phyloP scores from a whole-genome alignment of 2,888 invertebrate genomes.

The Heliconius aoede region DNA sequence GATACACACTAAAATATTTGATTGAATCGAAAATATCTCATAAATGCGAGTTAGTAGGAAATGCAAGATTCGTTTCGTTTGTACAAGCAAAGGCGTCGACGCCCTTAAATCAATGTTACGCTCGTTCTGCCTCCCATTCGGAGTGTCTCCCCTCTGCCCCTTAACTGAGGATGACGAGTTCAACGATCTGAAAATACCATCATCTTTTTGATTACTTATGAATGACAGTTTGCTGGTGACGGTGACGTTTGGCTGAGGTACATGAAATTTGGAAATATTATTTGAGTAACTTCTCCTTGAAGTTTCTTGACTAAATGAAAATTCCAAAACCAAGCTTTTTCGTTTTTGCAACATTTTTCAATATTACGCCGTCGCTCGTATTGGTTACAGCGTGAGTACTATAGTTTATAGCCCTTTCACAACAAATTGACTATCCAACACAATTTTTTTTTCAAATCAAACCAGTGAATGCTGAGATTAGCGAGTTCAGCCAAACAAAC shows the following conservation, averaged over 20 bases:
- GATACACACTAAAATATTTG: neutral
- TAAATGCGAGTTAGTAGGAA: slow-evolving; percentile 8
- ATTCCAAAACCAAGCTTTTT: too few species aligned
- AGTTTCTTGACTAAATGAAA: too few species aligned
- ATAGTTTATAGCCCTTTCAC: too few species aligned
- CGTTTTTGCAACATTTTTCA: too few species aligned
- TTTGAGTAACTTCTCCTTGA: too few species aligned
- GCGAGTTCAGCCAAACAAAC: too few species aligned
- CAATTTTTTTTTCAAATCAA: too few species aligned
- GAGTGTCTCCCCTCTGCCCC: slow-evolving; percentile 60
- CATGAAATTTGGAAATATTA: too few species aligned
- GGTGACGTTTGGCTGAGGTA: neutral
- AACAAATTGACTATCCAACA: too few species aligned
- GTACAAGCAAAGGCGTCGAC: slow-evolving; percentile 38
- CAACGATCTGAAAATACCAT: slow-evolving; percentile 57
- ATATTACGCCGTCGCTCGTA: too few species aligned
- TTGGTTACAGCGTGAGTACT: too few species aligned
- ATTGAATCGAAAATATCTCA: neutral
- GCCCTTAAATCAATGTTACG: slow-evolving; percentile 53
- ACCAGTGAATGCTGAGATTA: too few species aligned
- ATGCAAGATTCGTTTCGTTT: slow-evolving; percentile 22
- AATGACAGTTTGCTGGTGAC: neutral
- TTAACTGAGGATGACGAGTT: slow-evolving; percentile 64
- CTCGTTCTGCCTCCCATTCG: slow-evolving; percentile 51
- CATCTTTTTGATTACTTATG: slow-evolving; percentile 1